These are phyloP conservation scores for Passer montanus DNA, from an alignment of 2,113 vertebrate species.

Conservation along the genomic window DNA sequence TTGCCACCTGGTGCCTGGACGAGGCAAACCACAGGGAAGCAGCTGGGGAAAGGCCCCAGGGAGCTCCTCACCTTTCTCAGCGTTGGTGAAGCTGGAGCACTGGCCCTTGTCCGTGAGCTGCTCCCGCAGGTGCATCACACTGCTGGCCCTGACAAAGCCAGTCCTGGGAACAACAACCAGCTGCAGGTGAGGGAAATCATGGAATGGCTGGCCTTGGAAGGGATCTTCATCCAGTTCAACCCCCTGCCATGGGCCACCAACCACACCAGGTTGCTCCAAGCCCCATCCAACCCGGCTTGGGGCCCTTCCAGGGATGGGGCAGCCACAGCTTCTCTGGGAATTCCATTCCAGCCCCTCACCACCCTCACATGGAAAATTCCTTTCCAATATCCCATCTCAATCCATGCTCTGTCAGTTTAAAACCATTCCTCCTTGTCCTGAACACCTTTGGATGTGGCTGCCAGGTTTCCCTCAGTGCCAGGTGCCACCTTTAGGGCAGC, in stretches of 20 bases:
- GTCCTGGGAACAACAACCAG: constrained; percentile 62
- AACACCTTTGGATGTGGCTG: neutral
- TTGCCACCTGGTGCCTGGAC: neutral
- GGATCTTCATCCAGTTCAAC: neutral
- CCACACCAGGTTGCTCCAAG: neutral
- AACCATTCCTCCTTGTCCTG: neutral
- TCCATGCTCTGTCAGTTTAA: neutral
- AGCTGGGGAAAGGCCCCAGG: neutral
- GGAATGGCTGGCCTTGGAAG: neutral
- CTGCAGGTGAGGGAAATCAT: neutral
- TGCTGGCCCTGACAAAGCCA: constrained; percentile 80
- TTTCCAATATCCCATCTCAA: neutral
- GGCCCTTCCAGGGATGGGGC: neutral
- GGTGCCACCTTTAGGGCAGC: neutral
- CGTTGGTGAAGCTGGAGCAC: constrained; percentile 84
- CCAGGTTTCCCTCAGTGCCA: neutral
- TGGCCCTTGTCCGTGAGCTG: constrained; percentile 82
- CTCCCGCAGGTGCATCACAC: constrained; percentile 85
- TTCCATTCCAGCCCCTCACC: neutral
- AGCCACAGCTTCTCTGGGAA: neutral
- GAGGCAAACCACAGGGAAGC: neutral
- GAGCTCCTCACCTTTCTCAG: constrained; percentile 82
- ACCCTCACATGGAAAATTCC: neutral
- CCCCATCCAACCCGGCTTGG: accelerated
- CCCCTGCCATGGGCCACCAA: neutral